Evolutionary conservation across 23 tunicate genomes (phyloP).

Genomic region (Clavelina lepadiformis): DNA sequence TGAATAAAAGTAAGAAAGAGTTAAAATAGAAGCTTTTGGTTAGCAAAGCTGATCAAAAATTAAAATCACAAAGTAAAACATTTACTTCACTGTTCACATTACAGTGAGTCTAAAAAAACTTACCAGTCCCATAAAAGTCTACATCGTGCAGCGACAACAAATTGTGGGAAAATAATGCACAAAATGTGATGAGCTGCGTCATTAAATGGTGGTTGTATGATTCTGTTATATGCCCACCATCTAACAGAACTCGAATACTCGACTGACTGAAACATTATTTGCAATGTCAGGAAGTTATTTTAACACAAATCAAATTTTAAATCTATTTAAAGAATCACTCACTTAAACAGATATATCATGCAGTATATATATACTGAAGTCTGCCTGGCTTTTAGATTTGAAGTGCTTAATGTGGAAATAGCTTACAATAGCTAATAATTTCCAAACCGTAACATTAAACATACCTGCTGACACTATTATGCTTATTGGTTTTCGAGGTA

Average conservation of each 20-base stretch:
- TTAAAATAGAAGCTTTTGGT: too few relatives aligned
- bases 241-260: slow-evolving; percentile 18
- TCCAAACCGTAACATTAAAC: too few relatives aligned
- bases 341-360: too few relatives aligned
- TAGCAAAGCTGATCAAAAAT: too few relatives aligned
- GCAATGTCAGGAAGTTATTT: neutral
- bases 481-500: neutral
- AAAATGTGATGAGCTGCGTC: slow-evolving; percentile 36
- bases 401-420: too few relatives aligned
- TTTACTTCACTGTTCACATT: too few relatives aligned
- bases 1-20: too few relatives aligned
- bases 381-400: too few relatives aligned
- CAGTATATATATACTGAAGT: too few relatives aligned
- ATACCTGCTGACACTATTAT: slow-evolving; percentile 4
- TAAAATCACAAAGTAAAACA: too few relatives aligned
- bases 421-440: too few relatives aligned
- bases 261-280: slow-evolving; percentile 18
- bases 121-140: slow-evolving; percentile 47
- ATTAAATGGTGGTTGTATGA: slow-evolving; percentile 6
- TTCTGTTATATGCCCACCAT: slow-evolving; percentile 23
- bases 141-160: slow-evolving; percentile 55
- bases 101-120: too few relatives aligned
- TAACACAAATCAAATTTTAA: neutral
- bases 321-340: neutral
- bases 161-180: slow-evolving; percentile 50